Evolutionary conservation across 1,140 invertebrate species (phyloP).

Genomic region (Hyposmocoma kahamanoa): DNA sequence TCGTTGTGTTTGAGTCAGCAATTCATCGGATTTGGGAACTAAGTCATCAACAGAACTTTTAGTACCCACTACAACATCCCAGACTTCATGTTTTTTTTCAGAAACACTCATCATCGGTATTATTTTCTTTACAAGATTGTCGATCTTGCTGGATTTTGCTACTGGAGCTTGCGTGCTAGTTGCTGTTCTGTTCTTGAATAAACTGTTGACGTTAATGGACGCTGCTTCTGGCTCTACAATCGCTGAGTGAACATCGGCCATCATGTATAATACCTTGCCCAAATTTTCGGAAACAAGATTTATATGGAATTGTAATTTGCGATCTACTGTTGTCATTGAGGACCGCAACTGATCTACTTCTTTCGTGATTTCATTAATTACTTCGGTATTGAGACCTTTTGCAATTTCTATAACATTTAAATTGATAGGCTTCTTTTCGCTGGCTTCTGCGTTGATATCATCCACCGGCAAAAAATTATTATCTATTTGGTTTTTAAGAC

Average conservation of each 20-base stretch:
- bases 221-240: constrained; percentile 80
- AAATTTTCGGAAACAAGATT: constrained; percentile 87
- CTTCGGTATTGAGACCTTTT: constrained; percentile 84
- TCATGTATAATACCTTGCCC: constrained; percentile 82
- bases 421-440: constrained; percentile 87
- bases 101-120: constrained; percentile 88
- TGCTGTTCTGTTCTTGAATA: constrained; percentile 62
- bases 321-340: constrained; percentile 84
- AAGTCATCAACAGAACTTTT: constrained; percentile 89
- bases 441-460: constrained; percentile 88
- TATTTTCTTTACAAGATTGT: constrained; percentile 84
- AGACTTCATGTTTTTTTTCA: constrained; percentile 92
- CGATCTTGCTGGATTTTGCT: constrained; percentile 82
- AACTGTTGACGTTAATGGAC: constrained; percentile 59
- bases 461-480: constrained; percentile 85
- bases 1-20: constrained; percentile 88
- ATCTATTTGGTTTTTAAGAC: constrained; percentile 86
- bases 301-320: constrained; percentile 89
- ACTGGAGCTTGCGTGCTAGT: constrained; percentile 74
- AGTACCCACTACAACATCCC: constrained; percentile 90
- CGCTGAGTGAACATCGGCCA: constrained; percentile 86
- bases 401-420: constrained; percentile 86
- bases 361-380: constrained; percentile 82
- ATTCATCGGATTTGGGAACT: constrained; percentile 88
- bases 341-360: constrained; percentile 83